Conservation (phyloP, 64 coral and sea anemone species). For the Montipora cactus region DNA sequence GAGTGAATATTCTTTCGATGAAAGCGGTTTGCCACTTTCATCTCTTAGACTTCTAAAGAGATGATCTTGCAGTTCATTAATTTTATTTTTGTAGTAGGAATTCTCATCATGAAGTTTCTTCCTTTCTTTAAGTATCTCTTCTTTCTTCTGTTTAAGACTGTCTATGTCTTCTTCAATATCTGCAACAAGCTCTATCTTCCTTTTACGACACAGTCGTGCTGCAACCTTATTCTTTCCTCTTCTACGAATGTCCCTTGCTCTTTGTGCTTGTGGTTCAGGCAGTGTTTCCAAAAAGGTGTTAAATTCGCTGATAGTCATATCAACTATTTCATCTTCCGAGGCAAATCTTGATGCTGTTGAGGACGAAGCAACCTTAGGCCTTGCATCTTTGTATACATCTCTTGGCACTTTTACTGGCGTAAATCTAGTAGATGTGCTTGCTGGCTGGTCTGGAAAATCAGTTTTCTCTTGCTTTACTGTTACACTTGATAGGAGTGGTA, state of each 20-base stretch:
- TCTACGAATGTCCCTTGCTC: slow-evolving; percentile 87
- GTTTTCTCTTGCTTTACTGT: slow-evolving; percentile 35
- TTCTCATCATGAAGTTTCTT: slow-evolving; percentile 79
- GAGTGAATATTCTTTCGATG: slow-evolving; percentile 80
- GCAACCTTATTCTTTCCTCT: slow-evolving; percentile 99
- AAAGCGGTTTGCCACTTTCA: slow-evolving; percentile 83
- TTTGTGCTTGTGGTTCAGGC: slow-evolving; percentile 64
- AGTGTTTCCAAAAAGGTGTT: slow-evolving; percentile 75
- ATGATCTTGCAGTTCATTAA: slow-evolving; percentile 67
- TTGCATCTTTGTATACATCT: neutral
- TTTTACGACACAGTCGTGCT: slow-evolving; percentile 91
- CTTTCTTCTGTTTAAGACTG: slow-evolving; percentile 66
- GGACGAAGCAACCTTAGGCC: neutral
- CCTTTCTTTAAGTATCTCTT: slow-evolving; percentile 75
- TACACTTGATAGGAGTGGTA: slow-evolving; percentile 10
- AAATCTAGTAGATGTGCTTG: slow-evolving; percentile 28
- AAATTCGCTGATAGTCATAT: slow-evolving; percentile 93
- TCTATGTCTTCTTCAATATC: slow-evolving; percentile 72
- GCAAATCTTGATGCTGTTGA: slow-evolving; percentile 17
- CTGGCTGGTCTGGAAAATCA: neutral
- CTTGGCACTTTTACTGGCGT: slow-evolving; percentile 21
- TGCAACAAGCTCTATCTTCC: slow-evolving; percentile 89
- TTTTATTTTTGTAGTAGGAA: slow-evolving; percentile 69
- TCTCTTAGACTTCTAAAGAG: slow-evolving; percentile 80
- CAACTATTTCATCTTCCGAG: slow-evolving; percentile 80